Evolutionary conservation across 2,888 invertebrate species (phyloP), one percentile per base, ranked within the genome.

Genomic region (Spilarctia lutea): DNA sequence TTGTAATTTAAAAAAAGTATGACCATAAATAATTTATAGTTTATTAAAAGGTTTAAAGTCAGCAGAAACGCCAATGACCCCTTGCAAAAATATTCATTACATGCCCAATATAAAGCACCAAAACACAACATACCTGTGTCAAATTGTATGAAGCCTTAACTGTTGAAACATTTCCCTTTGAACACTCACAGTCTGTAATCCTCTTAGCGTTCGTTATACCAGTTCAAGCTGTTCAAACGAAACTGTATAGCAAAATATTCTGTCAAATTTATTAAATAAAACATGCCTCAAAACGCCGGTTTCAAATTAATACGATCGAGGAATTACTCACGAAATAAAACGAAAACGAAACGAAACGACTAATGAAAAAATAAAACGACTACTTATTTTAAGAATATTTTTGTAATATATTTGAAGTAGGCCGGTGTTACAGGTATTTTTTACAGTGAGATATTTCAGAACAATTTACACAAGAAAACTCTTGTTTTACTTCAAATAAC

Each of bases 191-290:
- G 30, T 18, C 73, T n/a, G 45, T 78, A 83, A 83, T 81, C 82
- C 84, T 72, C 76, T 83, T 81, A 72, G 48, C 56, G 69, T 63
- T 73, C 74, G 77, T 79, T 79, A 76, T 70, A 56, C 42, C 70
- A 42, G 33, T 60, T 42, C 35, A 52, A 71, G n/a, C 1, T 65
- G 42, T 48, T 48, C 30, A 33, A n/a, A n/a, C 13, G n/a, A 65
- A 48, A 39, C 56, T 70, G 42, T 42, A 10, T 20, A 10, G n/a
- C 10, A 16, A 30, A 70, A 63, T 30, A 27, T 48, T 63, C 24
- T 24, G 20, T 13, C 35, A 20, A 39, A 63, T 52, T 69, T 56
- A 16, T 30, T 20, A 42, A 30, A 63, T 30, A 63, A 35, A 27
- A 63, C 27, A 30, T 18, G 63, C 63, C 30, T 63, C 16, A 63